Evolutionary conservation across 2,113 vertebrate genomes (phyloP).

Genomic region (Ctenodactylus gundi): DNA sequence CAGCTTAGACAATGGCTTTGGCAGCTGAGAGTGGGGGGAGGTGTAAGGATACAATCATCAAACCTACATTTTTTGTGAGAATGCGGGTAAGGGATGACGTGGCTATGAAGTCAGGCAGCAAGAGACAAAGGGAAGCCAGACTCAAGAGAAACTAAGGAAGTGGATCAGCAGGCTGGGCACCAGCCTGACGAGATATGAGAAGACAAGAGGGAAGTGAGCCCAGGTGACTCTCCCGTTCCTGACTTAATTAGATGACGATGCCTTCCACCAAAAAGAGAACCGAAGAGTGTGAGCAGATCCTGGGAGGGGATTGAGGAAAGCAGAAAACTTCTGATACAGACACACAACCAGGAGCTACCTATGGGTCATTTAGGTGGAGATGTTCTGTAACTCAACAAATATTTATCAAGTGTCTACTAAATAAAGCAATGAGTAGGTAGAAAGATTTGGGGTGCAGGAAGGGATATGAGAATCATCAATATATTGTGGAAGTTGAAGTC

Average conservation of each 20-base stretch:
- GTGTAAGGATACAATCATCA: not conserved
- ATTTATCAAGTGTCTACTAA: not conserved
- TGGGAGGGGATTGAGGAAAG: not conserved
- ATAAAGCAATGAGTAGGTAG: not conserved
- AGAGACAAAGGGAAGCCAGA: not conserved
- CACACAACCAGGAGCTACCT: not conserved
- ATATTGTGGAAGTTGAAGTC: not conserved
- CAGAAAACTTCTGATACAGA: not conserved
- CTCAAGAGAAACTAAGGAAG: conserved; percentile 38
- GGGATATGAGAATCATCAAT: not conserved
- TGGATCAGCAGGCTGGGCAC: not conserved
- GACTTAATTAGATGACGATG: not conserved
- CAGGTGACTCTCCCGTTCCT: conserved; percentile 17
- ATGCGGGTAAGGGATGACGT: not conserved
- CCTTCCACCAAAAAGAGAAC: not conserved
- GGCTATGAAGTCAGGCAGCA: not conserved
- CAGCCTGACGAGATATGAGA: not conserved
- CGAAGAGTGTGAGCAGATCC: not conserved
- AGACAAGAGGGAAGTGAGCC: conserved; percentile 23
- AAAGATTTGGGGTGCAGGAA: not conserved
- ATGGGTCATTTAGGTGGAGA: not conserved
- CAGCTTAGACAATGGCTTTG: not conserved
- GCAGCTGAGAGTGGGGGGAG: fast-evolving
- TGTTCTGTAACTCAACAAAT: not conserved
- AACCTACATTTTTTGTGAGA: not conserved